These are phyloP conservation scores for Acutogordius australiensis DNA, from an alignment of 2,888 invertebrate genomes.

Conservation along the genomic window DNA sequence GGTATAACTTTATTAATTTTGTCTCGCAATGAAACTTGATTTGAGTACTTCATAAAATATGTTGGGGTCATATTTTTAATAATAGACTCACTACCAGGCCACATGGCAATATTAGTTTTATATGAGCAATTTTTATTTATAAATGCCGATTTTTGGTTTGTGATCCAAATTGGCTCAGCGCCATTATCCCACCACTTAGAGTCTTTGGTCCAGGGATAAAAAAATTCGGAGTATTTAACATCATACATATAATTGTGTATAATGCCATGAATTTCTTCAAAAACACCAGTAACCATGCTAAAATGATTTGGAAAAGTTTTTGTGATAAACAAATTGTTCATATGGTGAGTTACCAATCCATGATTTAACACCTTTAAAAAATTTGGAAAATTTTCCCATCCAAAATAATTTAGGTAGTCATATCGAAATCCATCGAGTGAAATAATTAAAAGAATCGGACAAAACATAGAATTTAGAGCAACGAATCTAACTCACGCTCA, in stretches of 20 bases:
- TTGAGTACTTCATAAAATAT: constrained; percentile 22
- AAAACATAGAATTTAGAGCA: neutral
- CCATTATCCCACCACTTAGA: constrained; percentile 30
- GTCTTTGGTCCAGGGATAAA: constrained; percentile 17
- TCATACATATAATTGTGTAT: constrained; percentile 9
- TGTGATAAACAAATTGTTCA: neutral
- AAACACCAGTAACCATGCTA: neutral
- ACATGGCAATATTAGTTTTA: constrained; percentile 38
- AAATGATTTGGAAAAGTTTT: neutral
- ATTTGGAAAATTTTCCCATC: neutral
- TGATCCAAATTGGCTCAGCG: constrained; percentile 22
- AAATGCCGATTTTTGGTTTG: constrained; percentile 10
- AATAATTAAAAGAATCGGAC: neutral
- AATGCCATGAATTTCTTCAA: constrained; percentile 7
- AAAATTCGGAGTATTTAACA: neutral
- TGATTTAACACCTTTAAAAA: neutral
- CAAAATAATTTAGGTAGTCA: neutral
- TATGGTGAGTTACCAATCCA: neutral
- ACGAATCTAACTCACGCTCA: too few species aligned
- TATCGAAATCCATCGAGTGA: neutral
- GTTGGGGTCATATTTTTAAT: constrained; percentile 27
- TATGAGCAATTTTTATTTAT: constrained; percentile 19
- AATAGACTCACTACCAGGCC: constrained; percentile 34
- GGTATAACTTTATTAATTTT: constrained; percentile 32
- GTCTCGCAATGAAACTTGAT: constrained; percentile 26